Evolutionary conservation across 2,797 vertebrate genomes (phyloP), one percentile per base, ranked within the genome.

Genomic region (Sebastes jordani): DNA sequence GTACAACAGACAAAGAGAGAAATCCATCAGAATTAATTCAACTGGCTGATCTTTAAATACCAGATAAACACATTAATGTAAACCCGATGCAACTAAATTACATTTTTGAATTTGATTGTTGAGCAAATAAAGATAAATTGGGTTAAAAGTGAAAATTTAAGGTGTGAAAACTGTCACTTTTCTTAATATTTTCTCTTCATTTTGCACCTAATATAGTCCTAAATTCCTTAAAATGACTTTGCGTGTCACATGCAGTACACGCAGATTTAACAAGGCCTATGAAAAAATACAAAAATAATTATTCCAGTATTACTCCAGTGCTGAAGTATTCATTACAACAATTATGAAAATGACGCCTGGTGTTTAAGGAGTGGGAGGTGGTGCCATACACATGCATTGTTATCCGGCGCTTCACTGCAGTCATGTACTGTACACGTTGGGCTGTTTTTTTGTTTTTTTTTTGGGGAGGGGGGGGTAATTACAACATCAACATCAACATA

Each of bases 1-100:
- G 58, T 60, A 68, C 42, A 23, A 27, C 13, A 81, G 76, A 76
- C 60, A 71, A 71, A 80, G 49, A 81, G 71, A 58, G 18, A 79
- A 81, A 84, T 69, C 65, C 22, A 71, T 84, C 72, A 78, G 62
- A 80, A 86, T 71, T 23, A 67, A 85, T 84, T 74, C 83, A 76
- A 72, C 68, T 76, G 76, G 56, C 36, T 79, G 67, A 86, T 79
- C 68, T 76, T 84, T 82, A 71, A 77, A 81, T 75, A n/a, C 55
- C 49, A 61, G 58, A 84, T 42, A 69, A 65, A 82, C 32, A 55
- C 71, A 65, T 70, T 25, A 59, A 71, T 38, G 32, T 54, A 72
- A 80, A 73, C 11, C 23, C 30, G 34, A 49, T 56, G 66, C 54
- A 69, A 58, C 25, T 42, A 69, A 68, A 71, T 78, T 46, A 66